Conservation (phyloP, 2,797 vertebrate genomes). For the Thripadectes ignobilis region DNA sequence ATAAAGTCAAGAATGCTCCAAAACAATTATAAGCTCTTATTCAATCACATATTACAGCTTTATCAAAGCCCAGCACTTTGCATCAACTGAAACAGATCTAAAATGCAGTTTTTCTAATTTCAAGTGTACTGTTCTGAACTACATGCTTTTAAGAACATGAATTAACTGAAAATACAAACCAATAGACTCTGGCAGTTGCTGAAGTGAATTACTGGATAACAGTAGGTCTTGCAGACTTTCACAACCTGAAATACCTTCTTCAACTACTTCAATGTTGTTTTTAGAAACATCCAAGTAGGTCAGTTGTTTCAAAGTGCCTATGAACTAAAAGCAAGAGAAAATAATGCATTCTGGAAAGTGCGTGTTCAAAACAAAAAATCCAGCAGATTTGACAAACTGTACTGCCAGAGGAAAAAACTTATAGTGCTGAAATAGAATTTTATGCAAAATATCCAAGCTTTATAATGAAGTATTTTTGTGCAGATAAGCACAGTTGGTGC, state of each 20-base stretch:
- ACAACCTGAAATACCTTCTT: constrained; percentile 94
- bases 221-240: constrained; percentile 93
- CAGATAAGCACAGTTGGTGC: neutral
- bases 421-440: neutral
- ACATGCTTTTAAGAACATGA: neutral
- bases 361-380: neutral
- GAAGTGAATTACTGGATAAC: constrained; percentile 93
- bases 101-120: neutral
- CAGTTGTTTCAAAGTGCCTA: constrained; percentile 92
- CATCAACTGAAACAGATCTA: neutral
- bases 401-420: neutral
- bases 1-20: neutral
- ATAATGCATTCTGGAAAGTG: neutral
- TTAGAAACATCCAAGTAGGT: constrained; percentile 96
- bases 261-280: constrained; percentile 95
- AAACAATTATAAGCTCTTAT: neutral
- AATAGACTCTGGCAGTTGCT: constrained; percentile 92
- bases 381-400: neutral
- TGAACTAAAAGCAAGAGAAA: constrained; percentile 78
- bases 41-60: neutral
- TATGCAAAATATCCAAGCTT: neutral
- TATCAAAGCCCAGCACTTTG: neutral
- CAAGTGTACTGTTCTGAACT: neutral
- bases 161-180: constrained; percentile 79
- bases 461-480: neutral